Conservation (phyloP, 2,113 vertebrate species). For the Mesembrinibis cayennensis region DNA sequence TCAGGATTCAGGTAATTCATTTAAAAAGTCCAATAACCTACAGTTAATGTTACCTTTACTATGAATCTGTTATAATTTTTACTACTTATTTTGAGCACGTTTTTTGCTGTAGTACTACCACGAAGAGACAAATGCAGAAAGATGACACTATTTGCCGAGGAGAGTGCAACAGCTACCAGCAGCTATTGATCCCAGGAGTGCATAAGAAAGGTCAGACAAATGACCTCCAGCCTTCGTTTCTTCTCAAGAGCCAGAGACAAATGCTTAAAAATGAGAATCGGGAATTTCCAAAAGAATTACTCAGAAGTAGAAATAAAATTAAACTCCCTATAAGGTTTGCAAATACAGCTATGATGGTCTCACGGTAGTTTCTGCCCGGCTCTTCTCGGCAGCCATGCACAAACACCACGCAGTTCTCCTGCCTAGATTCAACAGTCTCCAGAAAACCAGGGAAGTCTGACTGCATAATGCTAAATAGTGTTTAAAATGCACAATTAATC, state of each 20-base stretch:
- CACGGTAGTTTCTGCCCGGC: rapidly evolving
- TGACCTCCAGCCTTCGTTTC: not conserved
- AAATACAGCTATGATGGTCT: not conserved
- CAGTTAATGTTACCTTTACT: not conserved
- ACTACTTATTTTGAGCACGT: not conserved
- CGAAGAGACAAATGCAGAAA: not conserved
- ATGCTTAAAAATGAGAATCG: not conserved
- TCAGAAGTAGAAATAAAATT: not conserved
- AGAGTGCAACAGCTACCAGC: not conserved
- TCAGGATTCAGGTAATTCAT: slow-evolving; percentile 1
- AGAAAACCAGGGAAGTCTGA: not conserved
- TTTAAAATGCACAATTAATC: not conserved
- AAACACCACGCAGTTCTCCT: not conserved
- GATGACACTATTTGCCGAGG: not conserved
- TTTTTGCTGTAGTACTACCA: not conserved
- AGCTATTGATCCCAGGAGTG: not conserved
- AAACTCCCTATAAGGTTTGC: not conserved
- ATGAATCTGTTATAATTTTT: not conserved
- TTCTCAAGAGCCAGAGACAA: not conserved
- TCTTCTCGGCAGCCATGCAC: not conserved
- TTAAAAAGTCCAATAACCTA: slow-evolving; percentile 11
- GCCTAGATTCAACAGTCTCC: not conserved
- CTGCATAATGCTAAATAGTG: not conserved
- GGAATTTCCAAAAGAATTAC: not conserved
- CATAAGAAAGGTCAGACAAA: not conserved